Evolutionary conservation across 2,888 invertebrate genomes (phyloP).

Genomic region (Eutolmus rufibarbis): DNA sequence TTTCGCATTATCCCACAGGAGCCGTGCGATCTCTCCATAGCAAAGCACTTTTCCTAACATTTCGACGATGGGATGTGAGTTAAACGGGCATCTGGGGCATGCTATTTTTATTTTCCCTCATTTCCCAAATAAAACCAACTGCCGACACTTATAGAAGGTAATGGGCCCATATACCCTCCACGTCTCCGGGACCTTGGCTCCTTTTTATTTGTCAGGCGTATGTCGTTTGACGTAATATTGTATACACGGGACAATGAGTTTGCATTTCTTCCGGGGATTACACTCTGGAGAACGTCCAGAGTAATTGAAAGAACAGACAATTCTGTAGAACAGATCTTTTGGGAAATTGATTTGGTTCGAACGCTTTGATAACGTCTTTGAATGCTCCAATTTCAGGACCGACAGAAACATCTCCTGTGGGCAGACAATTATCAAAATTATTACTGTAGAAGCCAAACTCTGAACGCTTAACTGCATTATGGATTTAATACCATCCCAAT

Average conservation of each 20-base stretch:
- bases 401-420: background rate
- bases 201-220: background rate
- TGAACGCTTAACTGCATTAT: background rate
- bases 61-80: background rate
- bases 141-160: conserved; percentile 1
- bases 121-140: background rate
- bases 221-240: background rate
- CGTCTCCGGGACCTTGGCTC: background rate
- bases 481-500: background rate
- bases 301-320: background rate
- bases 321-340: background rate
- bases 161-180: background rate
- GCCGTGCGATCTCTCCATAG: background rate
- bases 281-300: background rate
- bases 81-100: background rate
- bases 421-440: background rate
- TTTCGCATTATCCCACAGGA: conserved; percentile 12
- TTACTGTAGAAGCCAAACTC: background rate
- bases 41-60: background rate
- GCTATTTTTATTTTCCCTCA: background rate
- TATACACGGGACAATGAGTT: background rate
- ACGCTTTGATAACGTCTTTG: background rate
- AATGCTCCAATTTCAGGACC: background rate
- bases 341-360: background rate
- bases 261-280: background rate